Conservation (phyloP, 2,888 invertebrate species). For the Drosophila prostipennis region DNA sequence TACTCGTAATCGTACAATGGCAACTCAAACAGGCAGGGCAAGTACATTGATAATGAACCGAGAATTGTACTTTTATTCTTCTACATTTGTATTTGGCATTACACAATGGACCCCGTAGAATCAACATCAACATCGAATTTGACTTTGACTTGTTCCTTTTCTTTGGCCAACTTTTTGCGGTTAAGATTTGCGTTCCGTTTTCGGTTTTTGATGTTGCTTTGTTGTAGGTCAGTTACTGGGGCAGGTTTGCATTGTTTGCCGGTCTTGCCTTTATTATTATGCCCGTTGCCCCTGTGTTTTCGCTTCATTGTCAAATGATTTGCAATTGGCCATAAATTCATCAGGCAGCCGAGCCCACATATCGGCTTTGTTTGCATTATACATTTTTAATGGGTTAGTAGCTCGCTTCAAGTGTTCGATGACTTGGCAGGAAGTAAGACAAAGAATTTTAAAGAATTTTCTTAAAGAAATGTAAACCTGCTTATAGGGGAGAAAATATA, state of each 20-base stretch:
- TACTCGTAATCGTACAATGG: slow-evolving; percentile 26
- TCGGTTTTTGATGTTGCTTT: slow-evolving; percentile 26
- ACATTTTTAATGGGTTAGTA: slow-evolving; percentile 43
- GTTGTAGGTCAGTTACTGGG: slow-evolving; percentile 68
- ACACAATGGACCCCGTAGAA: slow-evolving; percentile 36
- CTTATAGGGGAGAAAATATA: too few species aligned
- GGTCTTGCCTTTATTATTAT: slow-evolving; percentile 9
- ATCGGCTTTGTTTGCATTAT: slow-evolving; percentile 27
- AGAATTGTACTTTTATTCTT: slow-evolving; percentile 46
- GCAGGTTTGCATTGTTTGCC: slow-evolving; percentile 59
- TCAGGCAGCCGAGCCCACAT: slow-evolving; percentile 38
- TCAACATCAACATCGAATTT: slow-evolving; percentile 46
- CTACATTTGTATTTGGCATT: slow-evolving; percentile 36
- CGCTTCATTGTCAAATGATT: slow-evolving; percentile 58
- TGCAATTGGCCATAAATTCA: slow-evolving; percentile 67
- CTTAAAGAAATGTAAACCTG: neutral
- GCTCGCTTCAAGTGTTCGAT: slow-evolving; percentile 26
- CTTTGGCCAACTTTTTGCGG: slow-evolving; percentile 57
- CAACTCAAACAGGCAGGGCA: slow-evolving; percentile 41
- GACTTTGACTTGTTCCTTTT: slow-evolving; percentile 48
- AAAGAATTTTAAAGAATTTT: neutral
- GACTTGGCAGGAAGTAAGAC: slow-evolving; percentile 30
- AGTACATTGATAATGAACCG: slow-evolving; percentile 70
- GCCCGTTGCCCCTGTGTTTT: slow-evolving; percentile 30
- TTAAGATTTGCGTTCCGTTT: slow-evolving; percentile 62